Percentiles rank a stretch among this genome's conserved stretches.
phyloP scores from a whole-genome alignment of 2,113 vertebrate genomes.

The Ploceus nigricollis region DNA sequence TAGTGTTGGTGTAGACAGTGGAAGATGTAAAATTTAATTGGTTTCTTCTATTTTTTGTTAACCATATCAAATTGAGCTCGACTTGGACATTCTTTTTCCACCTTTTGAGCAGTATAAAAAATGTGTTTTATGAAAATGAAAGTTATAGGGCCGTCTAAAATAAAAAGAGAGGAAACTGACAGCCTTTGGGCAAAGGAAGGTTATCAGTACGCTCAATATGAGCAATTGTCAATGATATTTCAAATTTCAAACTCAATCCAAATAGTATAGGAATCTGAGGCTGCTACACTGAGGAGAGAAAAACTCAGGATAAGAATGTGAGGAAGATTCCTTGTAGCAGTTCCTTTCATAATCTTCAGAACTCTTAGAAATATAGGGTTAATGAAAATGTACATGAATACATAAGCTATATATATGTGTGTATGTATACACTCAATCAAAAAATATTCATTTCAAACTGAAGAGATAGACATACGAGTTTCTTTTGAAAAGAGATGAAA shows the following conservation, averaged over 20 bases:
- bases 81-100: background rate
- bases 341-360: background rate
- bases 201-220: background rate
- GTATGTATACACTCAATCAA: background rate
- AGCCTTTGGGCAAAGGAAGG: background rate
- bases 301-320: background rate
- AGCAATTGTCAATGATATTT: background rate
- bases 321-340: background rate
- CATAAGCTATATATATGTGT: background rate
- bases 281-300: background rate
- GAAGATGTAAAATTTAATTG: background rate
- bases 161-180: background rate
- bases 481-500: background rate
- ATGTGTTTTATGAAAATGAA: background rate
- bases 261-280: background rate
- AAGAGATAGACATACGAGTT: background rate
- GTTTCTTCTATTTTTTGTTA: background rate
- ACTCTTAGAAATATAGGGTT: background rate
- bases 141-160: background rate
- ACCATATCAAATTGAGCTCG: background rate
- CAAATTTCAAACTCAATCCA: background rate
- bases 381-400: background rate
- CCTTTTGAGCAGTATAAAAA: background rate
- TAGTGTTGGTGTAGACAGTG: background rate
- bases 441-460: background rate